Percentiles rank a stretch among this genome's conserved stretches.
These are phyloP conservation scores for Thalassoma bifasciatum DNA, from an alignment of 2,113 vertebrate species.

Conservation along the genomic window DNA sequence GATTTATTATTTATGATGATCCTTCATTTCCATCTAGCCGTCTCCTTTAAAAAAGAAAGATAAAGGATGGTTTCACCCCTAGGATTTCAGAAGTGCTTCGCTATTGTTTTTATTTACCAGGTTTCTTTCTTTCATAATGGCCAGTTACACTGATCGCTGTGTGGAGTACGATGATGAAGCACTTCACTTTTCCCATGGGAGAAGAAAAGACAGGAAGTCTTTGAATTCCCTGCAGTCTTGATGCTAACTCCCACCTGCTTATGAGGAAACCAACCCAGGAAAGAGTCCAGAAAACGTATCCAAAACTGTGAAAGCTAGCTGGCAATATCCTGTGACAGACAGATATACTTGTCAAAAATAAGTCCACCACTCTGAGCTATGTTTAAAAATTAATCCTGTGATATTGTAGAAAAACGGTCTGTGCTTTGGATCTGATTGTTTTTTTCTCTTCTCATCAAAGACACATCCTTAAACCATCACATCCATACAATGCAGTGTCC, in stretches of 20 bases:
- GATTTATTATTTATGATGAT: conserved; percentile 27
- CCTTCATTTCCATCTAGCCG: conserved; percentile 34
- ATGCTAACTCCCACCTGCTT: conserved; percentile 25
- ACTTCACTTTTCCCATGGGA: conserved; percentile 19
- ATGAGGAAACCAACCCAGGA: conserved; percentile 6
- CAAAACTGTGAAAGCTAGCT: conserved; percentile 15
- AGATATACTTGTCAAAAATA: conserved; percentile 31
- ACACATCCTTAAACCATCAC: conserved; percentile 10
- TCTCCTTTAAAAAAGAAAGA: not conserved
- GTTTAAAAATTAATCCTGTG: conserved; percentile 47
- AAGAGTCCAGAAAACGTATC: not conserved
- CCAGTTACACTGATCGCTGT: not conserved
- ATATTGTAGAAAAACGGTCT: conserved; percentile 13
- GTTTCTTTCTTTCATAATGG: conserved; percentile 19
- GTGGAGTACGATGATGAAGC: conserved; percentile 9
- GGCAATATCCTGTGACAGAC: conserved; percentile 32
- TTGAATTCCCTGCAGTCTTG: conserved; percentile 5
- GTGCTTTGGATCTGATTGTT: not conserved
- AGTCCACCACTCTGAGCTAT: conserved; percentile 27
- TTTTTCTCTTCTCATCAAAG: conserved; percentile 14
- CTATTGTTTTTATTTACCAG: conserved; percentile 18
- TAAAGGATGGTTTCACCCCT: not conserved
- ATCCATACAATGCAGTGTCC: not conserved
- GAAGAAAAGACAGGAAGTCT: conserved; percentile 16
- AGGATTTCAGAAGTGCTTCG: conserved; percentile 9